phyloP scores from a whole-genome alignment of 2,797 vertebrate genomes.

The Manis pentadactyla region DNA sequence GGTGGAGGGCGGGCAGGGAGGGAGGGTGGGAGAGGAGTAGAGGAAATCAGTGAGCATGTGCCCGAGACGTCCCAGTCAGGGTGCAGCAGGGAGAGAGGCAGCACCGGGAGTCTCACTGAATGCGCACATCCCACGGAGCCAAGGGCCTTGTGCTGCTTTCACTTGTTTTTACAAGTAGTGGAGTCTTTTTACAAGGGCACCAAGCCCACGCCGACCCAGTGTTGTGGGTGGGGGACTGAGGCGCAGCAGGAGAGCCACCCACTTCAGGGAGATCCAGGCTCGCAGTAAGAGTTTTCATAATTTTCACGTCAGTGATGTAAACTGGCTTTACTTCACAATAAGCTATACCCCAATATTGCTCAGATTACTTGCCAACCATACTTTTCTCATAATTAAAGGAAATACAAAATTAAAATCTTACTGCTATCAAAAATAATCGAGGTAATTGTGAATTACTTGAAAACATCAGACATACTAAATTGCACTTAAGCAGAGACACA shows the following conservation, averaged over 20 bases:
- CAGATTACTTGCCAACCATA: background rate
- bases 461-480: background rate
- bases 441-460: background rate
- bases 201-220: background rate
- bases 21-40: no score
- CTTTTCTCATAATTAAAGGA: constrained; percentile 34
- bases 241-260: background rate
- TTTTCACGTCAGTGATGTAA: background rate
- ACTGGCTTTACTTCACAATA: constrained; percentile 9
- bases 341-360: background rate
- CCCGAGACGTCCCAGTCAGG: background rate
- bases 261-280: background rate
- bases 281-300: background rate
- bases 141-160: background rate
- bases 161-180: background rate
- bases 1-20: no score
- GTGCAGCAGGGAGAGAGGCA: rapidly evolving
- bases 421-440: constrained; percentile 8
- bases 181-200: background rate
- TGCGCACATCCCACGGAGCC: background rate
- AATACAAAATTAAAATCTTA: background rate
- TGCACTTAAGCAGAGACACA: background rate
- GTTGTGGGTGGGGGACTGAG: background rate
- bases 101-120: background rate
- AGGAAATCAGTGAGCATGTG: background rate